Evolutionary conservation across 2,113 vertebrate genomes (phyloP).

Genomic region (Macrotus californicus): DNA sequence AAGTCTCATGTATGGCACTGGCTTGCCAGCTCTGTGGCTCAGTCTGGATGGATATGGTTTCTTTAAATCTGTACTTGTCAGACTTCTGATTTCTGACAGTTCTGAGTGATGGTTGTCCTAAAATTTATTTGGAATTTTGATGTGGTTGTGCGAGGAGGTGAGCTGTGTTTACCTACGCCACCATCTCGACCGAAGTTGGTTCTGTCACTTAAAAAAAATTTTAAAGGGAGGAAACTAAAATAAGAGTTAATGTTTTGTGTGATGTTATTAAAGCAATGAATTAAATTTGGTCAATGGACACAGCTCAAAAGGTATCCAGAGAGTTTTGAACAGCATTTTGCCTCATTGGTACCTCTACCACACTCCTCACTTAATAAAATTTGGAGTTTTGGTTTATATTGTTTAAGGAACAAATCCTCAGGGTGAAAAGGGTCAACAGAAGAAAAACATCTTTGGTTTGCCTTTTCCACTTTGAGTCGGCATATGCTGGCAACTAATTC

Average conservation of each 20-base stretch:
- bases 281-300: neutral
- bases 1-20: too few relatives aligned
- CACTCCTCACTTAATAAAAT: neutral
- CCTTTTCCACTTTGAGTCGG: neutral
- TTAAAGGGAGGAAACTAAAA: neutral
- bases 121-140: too few relatives aligned
- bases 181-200: too few relatives aligned
- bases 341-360: neutral
- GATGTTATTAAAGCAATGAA: neutral
- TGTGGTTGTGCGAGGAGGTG: too few relatives aligned
- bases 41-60: too few relatives aligned
- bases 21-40: too few relatives aligned
- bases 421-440: neutral
- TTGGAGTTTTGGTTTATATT: neutral
- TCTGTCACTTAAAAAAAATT: too few relatives aligned
- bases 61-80: too few relatives aligned
- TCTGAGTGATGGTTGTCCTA: too few relatives aligned
- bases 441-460: neutral
- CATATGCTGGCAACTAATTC: neutral
- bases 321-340: neutral
- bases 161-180: too few relatives aligned
- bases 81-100: too few relatives aligned
- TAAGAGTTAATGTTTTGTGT: neutral
- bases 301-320: neutral
- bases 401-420: slow-evolving; percentile 9